Evolutionary conservation across 2,888 invertebrate genomes (phyloP).

Genomic region (Pristionchus japonicus): DNA sequence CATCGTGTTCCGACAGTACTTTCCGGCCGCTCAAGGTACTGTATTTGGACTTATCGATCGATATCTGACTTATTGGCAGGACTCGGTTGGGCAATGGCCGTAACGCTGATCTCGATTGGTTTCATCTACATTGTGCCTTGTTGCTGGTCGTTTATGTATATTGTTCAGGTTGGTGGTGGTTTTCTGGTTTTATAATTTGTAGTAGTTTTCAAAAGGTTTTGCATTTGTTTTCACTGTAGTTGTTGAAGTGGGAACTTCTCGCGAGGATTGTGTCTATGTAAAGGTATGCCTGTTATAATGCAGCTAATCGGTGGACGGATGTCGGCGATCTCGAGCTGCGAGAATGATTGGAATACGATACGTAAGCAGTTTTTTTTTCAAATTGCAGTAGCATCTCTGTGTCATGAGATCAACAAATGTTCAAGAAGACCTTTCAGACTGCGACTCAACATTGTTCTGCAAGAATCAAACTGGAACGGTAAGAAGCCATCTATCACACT

Average conservation of each 20-base stretch:
- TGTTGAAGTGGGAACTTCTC: no score
- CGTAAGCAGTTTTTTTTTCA: neutral
- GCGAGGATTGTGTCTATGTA: neutral
- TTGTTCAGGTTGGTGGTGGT: slow-evolving; percentile 48
- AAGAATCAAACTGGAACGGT: neutral
- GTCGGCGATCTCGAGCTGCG: slow-evolving; percentile 51
- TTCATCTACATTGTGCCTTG: slow-evolving; percentile 70
- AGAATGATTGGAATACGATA: slow-evolving; percentile 55
- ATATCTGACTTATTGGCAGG: slow-evolving; percentile 75
- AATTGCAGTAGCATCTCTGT: no score
- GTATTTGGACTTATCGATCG: no score
- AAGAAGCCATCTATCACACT: neutral
- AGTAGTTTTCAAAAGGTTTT: no score
- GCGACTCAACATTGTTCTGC: neutral
- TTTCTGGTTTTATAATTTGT: no score
- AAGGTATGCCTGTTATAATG: slow-evolving; percentile 17
- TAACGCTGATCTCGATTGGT: slow-evolving; percentile 85
- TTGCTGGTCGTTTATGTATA: slow-evolving; percentile 66
- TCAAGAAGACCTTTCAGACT: neutral
- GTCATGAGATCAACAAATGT: no score
- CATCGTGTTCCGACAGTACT: slow-evolving; percentile 35
- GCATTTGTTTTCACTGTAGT: no score
- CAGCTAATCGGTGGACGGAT: slow-evolving; percentile 46
- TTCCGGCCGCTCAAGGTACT: slow-evolving; percentile 31
- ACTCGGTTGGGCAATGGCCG: slow-evolving; percentile 91